Evolutionary conservation across 1,140 invertebrate genomes (phyloP).

Genomic region (Eriosoma lanigerum): DNA sequence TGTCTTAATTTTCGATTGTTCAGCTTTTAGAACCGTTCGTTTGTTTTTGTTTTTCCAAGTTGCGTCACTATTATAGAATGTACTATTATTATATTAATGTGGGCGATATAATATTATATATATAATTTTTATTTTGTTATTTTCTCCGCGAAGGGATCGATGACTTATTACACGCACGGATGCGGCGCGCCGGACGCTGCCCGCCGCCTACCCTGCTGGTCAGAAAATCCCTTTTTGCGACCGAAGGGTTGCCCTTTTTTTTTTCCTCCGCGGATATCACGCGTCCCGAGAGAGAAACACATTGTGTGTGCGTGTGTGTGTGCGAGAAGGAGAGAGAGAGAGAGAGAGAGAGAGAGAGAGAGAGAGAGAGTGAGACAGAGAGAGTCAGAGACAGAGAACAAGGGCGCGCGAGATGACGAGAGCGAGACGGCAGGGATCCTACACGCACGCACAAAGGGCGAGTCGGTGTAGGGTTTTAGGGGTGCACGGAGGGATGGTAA

Average conservation of each 20-base stretch:
- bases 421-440: background rate
- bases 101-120: too few species aligned
- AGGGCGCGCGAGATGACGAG: background rate
- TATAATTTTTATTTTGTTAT: background rate
- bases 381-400: too few species aligned
- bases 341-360: background rate
- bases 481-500: background rate
- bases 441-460: background rate
- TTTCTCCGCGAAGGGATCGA: slow-evolving; percentile 26
- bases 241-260: slow-evolving; percentile 35
- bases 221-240: slow-evolving; percentile 36
- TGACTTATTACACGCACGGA: slow-evolving; percentile 39
- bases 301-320: too few species aligned
- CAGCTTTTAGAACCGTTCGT: too few species aligned
- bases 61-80: too few species aligned
- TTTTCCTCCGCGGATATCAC: background rate
- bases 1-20: too few species aligned
- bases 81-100: too few species aligned
- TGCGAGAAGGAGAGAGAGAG: background rate
- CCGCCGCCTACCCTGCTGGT: slow-evolving; percentile 8
- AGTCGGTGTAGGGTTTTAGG: background rate
- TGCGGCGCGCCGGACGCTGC: slow-evolving; percentile 22
- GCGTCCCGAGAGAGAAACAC: background rate
- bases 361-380: background rate
- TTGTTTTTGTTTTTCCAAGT: too few species aligned